Conservation (phyloP, 1,140 invertebrate species). For the Drosophila quadrilineata region DNA sequence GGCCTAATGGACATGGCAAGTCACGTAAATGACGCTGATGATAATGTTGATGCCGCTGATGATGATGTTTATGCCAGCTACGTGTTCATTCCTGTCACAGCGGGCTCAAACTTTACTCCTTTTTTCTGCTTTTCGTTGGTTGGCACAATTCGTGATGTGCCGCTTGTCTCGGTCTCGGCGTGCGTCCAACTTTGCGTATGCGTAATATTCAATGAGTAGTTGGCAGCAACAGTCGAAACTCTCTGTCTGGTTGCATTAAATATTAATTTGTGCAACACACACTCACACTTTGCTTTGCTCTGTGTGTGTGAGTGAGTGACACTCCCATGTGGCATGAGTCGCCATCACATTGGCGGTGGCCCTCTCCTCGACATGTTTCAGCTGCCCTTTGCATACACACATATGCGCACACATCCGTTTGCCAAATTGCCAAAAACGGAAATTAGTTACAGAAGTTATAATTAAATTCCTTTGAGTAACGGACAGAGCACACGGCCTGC, state of each 20-base stretch:
- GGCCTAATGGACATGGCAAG: slow-evolving; percentile 64
- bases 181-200: slow-evolving; percentile 43
- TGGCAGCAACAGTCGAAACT: slow-evolving; percentile 33
- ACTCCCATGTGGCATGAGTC: slow-evolving; percentile 14
- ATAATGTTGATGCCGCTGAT: slow-evolving; percentile 53
- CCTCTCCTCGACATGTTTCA: neutral
- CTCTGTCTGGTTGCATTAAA: slow-evolving; percentile 58
- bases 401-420: slow-evolving; percentile 46
- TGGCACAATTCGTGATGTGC: too few species aligned
- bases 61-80: slow-evolving; percentile 49
- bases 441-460: slow-evolving; percentile 78
- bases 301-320: slow-evolving; percentile 33
- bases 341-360: neutral
- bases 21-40: slow-evolving; percentile 69
- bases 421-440: slow-evolving; percentile 61
- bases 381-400: slow-evolving; percentile 51
- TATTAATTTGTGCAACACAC: slow-evolving; percentile 71
- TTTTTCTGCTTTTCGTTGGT: neutral
- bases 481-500: slow-evolving; percentile 28
- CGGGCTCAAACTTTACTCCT: slow-evolving; percentile 22
- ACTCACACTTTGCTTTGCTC: too few species aligned
- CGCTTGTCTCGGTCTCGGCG: neutral
- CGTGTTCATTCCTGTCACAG: slow-evolving; percentile 73
- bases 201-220: slow-evolving; percentile 69
- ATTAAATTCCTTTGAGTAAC: slow-evolving; percentile 68